Evolutionary conservation across 2,797 vertebrate genomes (phyloP).

Genomic region (Pipistrellus pipistrellus): DNA sequence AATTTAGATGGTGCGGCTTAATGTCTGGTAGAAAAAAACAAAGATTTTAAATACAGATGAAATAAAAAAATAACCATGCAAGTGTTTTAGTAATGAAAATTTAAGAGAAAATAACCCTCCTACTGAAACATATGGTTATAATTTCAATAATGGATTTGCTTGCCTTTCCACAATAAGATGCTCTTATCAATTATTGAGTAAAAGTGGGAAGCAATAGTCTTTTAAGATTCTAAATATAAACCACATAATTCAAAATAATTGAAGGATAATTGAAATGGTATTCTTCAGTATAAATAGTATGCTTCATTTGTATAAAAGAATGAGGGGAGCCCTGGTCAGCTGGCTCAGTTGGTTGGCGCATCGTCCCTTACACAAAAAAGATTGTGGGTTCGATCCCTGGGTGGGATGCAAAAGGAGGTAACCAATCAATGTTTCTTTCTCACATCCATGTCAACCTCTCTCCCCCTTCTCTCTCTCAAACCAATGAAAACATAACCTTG

Average conservation of each 20-base stretch:
- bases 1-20: conserved; percentile 31
- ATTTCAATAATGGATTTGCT: conserved; percentile 29
- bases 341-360: background rate
- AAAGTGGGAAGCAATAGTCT: conserved; percentile 23
- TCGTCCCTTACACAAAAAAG: background rate
- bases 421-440: background rate
- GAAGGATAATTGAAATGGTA: background rate
- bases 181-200: conserved; percentile 12
- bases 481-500: background rate
- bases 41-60: conserved; percentile 1
- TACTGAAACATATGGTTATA: conserved; percentile 31
- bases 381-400: background rate
- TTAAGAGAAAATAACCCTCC: conserved; percentile 15
- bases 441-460: background rate
- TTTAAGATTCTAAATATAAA: conserved; percentile 52
- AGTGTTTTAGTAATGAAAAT: conserved; percentile 20
- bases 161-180: conserved; percentile 16
- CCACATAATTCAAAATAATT: background rate
- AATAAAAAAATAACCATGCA: conserved; percentile 45
- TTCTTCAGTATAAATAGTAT: conserved; percentile 37
- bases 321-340: background rate
- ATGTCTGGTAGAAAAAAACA: background rate
- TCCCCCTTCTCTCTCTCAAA: background rate
- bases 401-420: background rate
- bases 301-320: background rate